These are phyloP conservation scores for Xanthia icteritia DNA, from an alignment of 2,888 invertebrate genomes.

Conservation along the genomic window DNA sequence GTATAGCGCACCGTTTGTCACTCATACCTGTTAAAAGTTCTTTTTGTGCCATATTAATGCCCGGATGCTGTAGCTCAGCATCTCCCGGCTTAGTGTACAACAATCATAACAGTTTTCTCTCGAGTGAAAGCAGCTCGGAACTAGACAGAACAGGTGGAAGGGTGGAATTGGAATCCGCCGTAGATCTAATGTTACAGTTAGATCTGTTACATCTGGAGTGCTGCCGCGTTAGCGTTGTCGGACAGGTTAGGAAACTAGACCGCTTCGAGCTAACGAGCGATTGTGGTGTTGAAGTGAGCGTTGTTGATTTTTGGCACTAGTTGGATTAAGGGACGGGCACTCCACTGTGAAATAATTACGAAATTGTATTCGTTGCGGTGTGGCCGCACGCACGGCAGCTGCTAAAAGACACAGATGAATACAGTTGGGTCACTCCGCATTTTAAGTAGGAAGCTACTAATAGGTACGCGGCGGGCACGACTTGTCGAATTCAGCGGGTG, in stretches of 20 bases:
- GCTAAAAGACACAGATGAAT: no score
- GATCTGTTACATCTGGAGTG: slow-evolving; percentile 17
- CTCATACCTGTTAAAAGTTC: neutral
- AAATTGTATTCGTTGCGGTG: neutral
- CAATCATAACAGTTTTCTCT: slow-evolving; percentile 61
- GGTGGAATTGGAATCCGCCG: slow-evolving; percentile 61
- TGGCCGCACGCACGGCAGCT: neutral
- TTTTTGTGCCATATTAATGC: neutral
- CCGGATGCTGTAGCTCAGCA: slow-evolving; percentile 11
- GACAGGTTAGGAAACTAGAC: neutral
- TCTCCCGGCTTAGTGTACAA: slow-evolving; percentile 19
- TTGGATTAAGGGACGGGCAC: neutral
- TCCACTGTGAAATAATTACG: neutral
- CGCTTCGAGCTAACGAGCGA: slow-evolving; percentile 1
- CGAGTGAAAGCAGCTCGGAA: slow-evolving; percentile 60
- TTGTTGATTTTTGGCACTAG: slow-evolving; percentile 29
- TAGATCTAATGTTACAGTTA: slow-evolving; percentile 60
- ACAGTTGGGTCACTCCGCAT: no score
- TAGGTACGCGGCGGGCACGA: no score
- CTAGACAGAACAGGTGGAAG: slow-evolving; percentile 61
- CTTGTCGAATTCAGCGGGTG: no score
- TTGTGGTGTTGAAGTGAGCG: neutral
- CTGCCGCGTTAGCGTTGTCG: neutral
- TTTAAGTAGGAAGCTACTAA: no score
- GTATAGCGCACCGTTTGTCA: neutral